A percentile compares a stretch with the other conserved stretches of the same genome.
Conservation (phyloP, 2,888 invertebrate species). For the Leptogaster cylindrica region DNA sequence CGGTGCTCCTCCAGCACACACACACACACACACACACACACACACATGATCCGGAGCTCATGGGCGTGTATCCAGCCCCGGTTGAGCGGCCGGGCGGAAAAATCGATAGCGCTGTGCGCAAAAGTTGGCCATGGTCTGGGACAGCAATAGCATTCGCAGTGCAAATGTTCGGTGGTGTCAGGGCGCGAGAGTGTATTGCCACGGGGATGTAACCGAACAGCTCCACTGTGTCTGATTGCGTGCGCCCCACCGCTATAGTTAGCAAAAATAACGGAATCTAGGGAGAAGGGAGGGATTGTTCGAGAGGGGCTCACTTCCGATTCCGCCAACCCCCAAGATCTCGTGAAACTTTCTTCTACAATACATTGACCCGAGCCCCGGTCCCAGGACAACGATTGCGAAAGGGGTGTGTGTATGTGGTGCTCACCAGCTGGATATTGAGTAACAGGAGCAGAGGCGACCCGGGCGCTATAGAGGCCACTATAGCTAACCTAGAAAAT, state of each 20-base stretch:
- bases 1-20: not conserved
- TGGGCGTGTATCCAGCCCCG: conserved; percentile 35
- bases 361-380: conserved; percentile 7
- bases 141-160: conserved; percentile 45
- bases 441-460: conserved; percentile 11
- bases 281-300: not conserved
- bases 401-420: not conserved
- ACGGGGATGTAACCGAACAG: not conserved
- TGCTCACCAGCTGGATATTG: conserved; percentile 29
- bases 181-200: not conserved
- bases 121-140: conserved; percentile 57
- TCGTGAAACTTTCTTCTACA: conserved; percentile 1
- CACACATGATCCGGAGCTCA: not conserved
- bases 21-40: not conserved
- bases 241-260: no score
- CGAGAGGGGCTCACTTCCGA: conserved; percentile 27
- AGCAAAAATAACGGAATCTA: no score
- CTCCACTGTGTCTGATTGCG: not conserved
- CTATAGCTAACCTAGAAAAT: conserved; percentile 2
- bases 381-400: not conserved
- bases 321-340: not conserved
- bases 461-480: conserved; percentile 1
- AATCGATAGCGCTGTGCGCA: conserved; percentile 41
- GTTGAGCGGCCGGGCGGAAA: conserved; percentile 36
- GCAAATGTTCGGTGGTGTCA: conserved; percentile 4